Percentiles rank a stretch among this genome's conserved stretches.
Conservation (phyloP, 2,113 vertebrate genomes). For the Opisthocomus hoazin region DNA sequence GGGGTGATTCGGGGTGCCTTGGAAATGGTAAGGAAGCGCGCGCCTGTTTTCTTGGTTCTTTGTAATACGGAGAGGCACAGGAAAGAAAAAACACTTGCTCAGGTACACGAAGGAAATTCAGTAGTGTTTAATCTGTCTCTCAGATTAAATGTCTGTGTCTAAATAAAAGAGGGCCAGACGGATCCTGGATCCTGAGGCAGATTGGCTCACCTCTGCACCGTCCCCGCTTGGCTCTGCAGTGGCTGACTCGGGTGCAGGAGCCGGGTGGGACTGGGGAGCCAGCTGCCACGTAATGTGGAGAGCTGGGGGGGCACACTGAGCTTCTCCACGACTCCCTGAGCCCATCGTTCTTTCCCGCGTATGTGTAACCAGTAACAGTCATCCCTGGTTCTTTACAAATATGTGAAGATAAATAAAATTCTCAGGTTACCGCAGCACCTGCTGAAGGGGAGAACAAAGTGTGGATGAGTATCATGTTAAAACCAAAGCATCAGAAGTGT, state of each 20-base stretch:
- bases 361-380: background rate
- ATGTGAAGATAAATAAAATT: background rate
- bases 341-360: background rate
- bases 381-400: background rate
- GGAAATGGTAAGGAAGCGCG: constrained; percentile 73
- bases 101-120: background rate
- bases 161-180: background rate
- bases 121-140: background rate
- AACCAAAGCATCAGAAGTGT: background rate
- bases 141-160: background rate
- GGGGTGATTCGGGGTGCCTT: constrained; percentile 79
- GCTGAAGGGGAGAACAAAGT: background rate
- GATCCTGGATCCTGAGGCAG: background rate
- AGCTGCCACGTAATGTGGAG: background rate
- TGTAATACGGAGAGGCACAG: background rate
- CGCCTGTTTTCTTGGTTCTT: background rate
- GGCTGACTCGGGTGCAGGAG: background rate
- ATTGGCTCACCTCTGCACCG: background rate
- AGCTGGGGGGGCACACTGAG: background rate
- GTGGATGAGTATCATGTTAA: background rate
- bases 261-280: background rate
- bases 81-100: background rate
- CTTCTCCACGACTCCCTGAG: background rate
- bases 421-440: accelerated
- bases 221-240: background rate